Base-by-base conservation (phyloP, 2,797 vertebrate species). In the Aratinga solstitialis region DNA sequence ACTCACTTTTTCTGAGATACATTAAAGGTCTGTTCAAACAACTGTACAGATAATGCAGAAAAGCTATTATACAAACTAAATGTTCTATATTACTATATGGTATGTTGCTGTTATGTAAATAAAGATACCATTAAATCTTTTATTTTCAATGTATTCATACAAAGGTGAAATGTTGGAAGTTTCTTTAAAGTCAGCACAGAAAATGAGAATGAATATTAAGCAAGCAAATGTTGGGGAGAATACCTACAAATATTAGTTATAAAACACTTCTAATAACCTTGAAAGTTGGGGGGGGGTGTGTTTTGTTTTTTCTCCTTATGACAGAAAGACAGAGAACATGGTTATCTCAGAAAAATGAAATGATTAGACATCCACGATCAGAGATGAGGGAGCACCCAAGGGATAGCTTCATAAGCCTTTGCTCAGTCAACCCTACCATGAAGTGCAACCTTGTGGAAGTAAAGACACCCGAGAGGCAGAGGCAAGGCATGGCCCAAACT, bases 401-500 rank as follows among this genome's bases (percentile, higher is more conserved):
- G 73, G 96, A 95, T 84, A 66, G 5, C 89, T 94, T 93, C 30
- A 15, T 63, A 88, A 96, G 90, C 65, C 53, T 77, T 82, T 90
- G 78, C 83, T 96, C 94, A 94, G 96, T 92, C 84, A 96, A 6
- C 89, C 72, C 7, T 97, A 50, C 82, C 48, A 16, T 51, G 56
- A 91, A 96, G 90, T 76, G 93, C 96, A 95, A 84, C 66, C 90
- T 89, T 48, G 90, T 95, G 91, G 96, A 98, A 98, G 79, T 78
- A 94, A 98, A 94, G 86, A 74, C 29, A 43, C 92, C 95, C 11
- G 0, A 84, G 92, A 95, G 91, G 96, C 82, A 90, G 53, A 79
- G 73, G 54, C 72, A 86, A 93, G 84, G 75, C 79, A 40, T 10
- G 13, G 68, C 72, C 87, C 77, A 62, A 42, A 85, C 61, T 67